Base-by-base conservation (phyloP, 1,140 invertebrate species). In the Drosophila auraria region DNA sequence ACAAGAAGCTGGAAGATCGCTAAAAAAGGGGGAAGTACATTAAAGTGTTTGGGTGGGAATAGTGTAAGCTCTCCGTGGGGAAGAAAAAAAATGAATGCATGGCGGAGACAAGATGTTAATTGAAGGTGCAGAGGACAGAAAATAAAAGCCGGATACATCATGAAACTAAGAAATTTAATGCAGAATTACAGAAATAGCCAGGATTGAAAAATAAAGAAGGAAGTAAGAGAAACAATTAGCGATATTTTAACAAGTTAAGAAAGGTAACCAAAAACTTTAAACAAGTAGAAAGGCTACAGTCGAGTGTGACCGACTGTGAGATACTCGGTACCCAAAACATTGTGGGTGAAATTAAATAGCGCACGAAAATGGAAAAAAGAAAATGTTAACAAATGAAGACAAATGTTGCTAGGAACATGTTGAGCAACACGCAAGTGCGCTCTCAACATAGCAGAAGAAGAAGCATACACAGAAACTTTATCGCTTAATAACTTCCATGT, bases 11-110 rank as follows among this genome's bases (percentile, higher is more conserved):
- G 53, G 7, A 38, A 56, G 53, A 40, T 56, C 20, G 33, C 4
- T 40, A 36, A 20, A 23, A 15, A 17, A 47, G 20, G 17, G 53
- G 7, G 53, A 36, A 6, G 33, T 20, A 36, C 8, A 56, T 56
- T 40, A 40, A 56, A 56, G 14, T 36, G 20, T 42, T 45, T 58
- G 23, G 33, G 36, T 58, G 56, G 56, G 56, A 58, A 58, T n/a
- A 40, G 23, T 54, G n/a, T 57, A 33, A 57, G 5, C 14, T 40
- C 56, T 58, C 36, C 20, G 3, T 38, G 36, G 56, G 36, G 17
- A 56, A 56, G 53, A n/a, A 9, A 20, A 38, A 23, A 56, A 56
- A 23, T 11, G 20, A n/a, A 3, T 38, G 23, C 8, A 40, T 40
- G 20, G 20, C 53, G 33, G 53, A 4, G 20, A 56, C 53, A 56